Percentiles rank a stretch among this genome's conserved stretches.
phyloP scores from a whole-genome alignment of 1,140 invertebrate genomes.

The Drosophila melanogaster region DNA sequence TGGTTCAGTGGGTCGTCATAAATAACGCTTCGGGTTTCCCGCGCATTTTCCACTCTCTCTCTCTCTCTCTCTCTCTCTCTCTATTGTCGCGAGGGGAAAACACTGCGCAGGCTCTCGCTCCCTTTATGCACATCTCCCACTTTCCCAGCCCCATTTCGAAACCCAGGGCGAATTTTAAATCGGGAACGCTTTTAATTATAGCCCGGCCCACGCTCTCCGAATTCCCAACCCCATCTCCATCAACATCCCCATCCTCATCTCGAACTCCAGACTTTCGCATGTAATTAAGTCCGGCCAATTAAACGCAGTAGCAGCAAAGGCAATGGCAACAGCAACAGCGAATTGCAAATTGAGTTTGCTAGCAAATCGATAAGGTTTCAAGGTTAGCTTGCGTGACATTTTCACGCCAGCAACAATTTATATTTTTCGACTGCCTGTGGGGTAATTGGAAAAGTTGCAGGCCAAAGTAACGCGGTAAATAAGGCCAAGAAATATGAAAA shows the following conservation, averaged over 20 bases:
- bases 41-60: conserved; percentile 68
- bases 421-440: neutral
- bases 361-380: conserved; percentile 69
- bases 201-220: neutral
- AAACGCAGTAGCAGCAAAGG: conserved; percentile 25
- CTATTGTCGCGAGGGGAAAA: neutral
- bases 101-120: conserved; percentile 34
- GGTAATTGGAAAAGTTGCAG: conserved; percentile 42
- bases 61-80: neutral
- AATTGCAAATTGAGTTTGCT: conserved; percentile 38
- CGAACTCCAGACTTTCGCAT: conserved; percentile 14
- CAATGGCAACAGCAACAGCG: conserved; percentile 20
- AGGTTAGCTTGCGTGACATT: conserved; percentile 55
- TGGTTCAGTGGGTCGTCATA: conserved; percentile 81
- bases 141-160: neutral
- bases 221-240: neutral
- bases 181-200: conserved; percentile 48
- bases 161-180: conserved; percentile 32
- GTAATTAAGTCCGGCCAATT: conserved; percentile 63
- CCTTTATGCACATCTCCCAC: neutral
- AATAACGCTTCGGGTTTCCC: conserved; percentile 70
- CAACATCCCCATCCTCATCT: too few relatives aligned
- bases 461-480: conserved; percentile 14
- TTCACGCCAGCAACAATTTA: conserved; percentile 30
- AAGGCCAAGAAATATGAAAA: conserved; percentile 4